These are phyloP conservation scores for Virgularia gustaviana DNA, from an alignment of 92 coral and sea anemone species.

Conservation along the genomic window DNA sequence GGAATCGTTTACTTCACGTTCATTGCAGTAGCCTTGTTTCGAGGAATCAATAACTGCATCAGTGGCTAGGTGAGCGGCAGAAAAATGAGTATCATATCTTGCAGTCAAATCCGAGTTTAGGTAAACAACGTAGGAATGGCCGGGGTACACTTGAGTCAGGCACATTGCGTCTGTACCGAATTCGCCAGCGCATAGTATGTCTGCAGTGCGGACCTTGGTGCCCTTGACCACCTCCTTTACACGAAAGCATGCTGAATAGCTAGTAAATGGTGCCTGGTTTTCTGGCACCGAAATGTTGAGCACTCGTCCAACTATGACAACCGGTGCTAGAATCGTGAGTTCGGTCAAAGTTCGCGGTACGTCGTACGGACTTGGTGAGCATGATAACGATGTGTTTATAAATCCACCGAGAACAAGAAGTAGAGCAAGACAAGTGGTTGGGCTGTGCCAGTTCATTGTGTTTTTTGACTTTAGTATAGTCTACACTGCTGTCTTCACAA, in stretches of 20 bases:
- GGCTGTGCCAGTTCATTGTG: too few relatives aligned
- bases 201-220: slow-evolving; percentile 38
- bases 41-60: slow-evolving; percentile 9
- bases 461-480: too few relatives aligned
- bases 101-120: slow-evolving; percentile 66
- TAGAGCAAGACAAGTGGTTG: too few relatives aligned
- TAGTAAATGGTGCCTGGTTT: not conserved
- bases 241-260: slow-evolving; percentile 66
- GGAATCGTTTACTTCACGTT: slow-evolving; percentile 4
- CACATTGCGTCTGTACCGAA: slow-evolving; percentile 79
- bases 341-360: slow-evolving; percentile 50
- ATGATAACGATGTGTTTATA: slow-evolving; percentile 25
- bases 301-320: slow-evolving; percentile 72
- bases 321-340: slow-evolving; percentile 74
- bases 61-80: slow-evolving; percentile 43
- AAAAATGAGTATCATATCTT: slow-evolving; percentile 65
- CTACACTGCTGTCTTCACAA: too few relatives aligned
- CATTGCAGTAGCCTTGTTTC: slow-evolving; percentile 49
- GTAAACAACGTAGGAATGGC: slow-evolving; percentile 62
- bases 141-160: slow-evolving; percentile 53
- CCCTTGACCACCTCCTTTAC: slow-evolving; percentile 62
- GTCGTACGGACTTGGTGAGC: slow-evolving; percentile 54
- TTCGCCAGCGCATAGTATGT: slow-evolving; percentile 60
- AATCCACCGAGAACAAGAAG: slow-evolving; percentile 15
- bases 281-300: slow-evolving; percentile 44